A percentile compares a stretch with the other conserved stretches of the same genome.
Conservation (phyloP, 1,140 invertebrate genomes). For the Drosophila parvula region DNA sequence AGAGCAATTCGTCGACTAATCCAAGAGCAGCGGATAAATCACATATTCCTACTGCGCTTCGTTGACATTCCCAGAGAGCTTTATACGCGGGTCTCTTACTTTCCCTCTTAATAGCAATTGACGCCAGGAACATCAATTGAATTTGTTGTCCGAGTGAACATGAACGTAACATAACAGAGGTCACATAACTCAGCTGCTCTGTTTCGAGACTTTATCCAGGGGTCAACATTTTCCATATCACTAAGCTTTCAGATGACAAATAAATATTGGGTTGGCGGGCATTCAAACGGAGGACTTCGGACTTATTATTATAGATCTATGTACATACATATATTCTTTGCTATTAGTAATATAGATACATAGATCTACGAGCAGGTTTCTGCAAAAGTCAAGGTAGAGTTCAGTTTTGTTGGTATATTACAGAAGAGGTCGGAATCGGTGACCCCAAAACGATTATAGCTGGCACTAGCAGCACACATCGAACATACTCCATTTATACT, state of each 20-base stretch:
- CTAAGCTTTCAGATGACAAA: neutral
- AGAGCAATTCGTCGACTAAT: constrained; percentile 8
- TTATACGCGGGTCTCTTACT: constrained; percentile 5
- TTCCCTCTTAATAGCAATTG: constrained; percentile 17
- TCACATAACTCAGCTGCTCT: neutral
- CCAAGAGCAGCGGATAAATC: neutral
- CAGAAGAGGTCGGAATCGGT: neutral
- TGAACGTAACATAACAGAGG: neutral
- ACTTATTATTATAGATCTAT: too few relatives aligned
- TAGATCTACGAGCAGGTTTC: neutral
- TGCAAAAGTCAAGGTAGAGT: constrained; percentile 44
- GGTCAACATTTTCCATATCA: neutral
- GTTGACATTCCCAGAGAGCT: constrained; percentile 8
- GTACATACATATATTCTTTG: too few relatives aligned
- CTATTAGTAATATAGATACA: too few relatives aligned
- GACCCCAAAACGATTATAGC: neutral
- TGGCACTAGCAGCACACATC: neutral
- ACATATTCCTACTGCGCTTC: neutral
- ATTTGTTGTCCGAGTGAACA: neutral
- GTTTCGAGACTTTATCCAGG: neutral
- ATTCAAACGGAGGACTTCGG: too few relatives aligned
- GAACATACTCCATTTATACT: neutral
- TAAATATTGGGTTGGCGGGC: neutral
- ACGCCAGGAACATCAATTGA: constrained; percentile 6
- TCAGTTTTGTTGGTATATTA: constrained; percentile 15